These are phyloP conservation scores for Candoia aspera DNA, from an alignment of 2,113 vertebrate genomes.

Conservation along the genomic window DNA sequence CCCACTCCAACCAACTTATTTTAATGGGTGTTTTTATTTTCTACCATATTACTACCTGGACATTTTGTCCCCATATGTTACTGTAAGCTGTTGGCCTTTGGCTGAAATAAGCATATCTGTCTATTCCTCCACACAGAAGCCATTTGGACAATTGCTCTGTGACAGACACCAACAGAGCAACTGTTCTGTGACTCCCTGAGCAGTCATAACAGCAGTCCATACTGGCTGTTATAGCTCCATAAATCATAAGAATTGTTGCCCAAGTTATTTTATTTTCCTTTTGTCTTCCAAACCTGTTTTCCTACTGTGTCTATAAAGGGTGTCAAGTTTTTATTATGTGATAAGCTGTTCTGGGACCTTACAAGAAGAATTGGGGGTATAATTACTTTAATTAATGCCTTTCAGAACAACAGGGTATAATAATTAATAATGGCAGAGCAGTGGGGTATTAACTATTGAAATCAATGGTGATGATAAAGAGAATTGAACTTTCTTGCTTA, in stretches of 20 bases:
- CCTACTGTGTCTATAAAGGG: neutral
- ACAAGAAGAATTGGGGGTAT: neutral
- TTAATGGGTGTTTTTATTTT: neutral
- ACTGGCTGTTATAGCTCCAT: neutral
- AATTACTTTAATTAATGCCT: neutral
- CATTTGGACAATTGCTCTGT: neutral
- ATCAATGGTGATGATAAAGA: neutral
- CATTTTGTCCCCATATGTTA: neutral
- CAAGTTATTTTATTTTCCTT: neutral
- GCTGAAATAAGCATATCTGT: neutral
- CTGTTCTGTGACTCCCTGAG: neutral
- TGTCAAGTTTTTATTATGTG: neutral
- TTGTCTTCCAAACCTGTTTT: neutral
- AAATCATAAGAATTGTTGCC: neutral
- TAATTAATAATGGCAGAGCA: neutral
- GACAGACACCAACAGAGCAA: neutral
- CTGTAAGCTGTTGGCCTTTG: neutral
- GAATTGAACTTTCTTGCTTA: neutral
- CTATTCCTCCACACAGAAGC: neutral
- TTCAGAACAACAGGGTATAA: neutral
- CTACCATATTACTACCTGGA: neutral
- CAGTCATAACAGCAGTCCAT: neutral
- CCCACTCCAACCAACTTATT: neutral
- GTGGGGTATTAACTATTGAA: neutral
- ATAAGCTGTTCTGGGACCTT: neutral